Conservation (phyloP, 2,113 vertebrate species). For the Rhipidura dahli region DNA sequence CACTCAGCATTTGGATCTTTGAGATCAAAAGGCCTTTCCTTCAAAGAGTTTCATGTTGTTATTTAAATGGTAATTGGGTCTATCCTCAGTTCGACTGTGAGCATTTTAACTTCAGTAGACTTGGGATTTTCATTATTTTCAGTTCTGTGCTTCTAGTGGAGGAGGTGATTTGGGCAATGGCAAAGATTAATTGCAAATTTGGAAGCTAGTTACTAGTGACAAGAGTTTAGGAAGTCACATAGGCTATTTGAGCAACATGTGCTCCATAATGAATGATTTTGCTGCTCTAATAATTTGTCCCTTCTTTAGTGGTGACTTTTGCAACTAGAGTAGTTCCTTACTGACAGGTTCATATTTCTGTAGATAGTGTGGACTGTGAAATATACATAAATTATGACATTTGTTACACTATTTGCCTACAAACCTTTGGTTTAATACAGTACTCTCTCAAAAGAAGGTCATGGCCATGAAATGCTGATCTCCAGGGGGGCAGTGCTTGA, state of each 20-base stretch:
- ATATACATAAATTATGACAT: neutral
- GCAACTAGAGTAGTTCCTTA: neutral
- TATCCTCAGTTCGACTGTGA: slow-evolving; percentile 25
- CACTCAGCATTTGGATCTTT: slow-evolving; percentile 45
- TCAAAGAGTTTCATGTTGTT: slow-evolving; percentile 67
- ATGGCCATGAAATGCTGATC: neutral
- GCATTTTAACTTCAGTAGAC: slow-evolving; percentile 40
- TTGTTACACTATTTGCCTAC: neutral
- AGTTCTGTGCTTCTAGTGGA: slow-evolving; percentile 10
- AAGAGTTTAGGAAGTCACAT: neutral
- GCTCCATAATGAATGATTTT: neutral
- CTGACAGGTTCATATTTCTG: neutral
- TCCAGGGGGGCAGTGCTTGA: neutral
- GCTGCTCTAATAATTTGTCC: neutral
- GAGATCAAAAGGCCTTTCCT: slow-evolving; percentile 64
- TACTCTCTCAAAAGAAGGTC: neutral
- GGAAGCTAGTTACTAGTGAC: neutral
- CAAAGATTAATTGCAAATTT: slow-evolving; percentile 14
- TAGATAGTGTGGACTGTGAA: neutral
- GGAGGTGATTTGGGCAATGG: neutral
- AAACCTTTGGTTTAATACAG: neutral
- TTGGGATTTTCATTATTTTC: slow-evolving; percentile 56
- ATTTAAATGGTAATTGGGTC: slow-evolving; percentile 72
- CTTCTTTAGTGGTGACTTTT: neutral
- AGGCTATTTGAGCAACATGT: neutral